A percentile compares a stretch with the other conserved stretches of the same genome.
phyloP scores from a whole-genome alignment of 2,113 vertebrate genomes.

The Corapipo altera region DNA sequence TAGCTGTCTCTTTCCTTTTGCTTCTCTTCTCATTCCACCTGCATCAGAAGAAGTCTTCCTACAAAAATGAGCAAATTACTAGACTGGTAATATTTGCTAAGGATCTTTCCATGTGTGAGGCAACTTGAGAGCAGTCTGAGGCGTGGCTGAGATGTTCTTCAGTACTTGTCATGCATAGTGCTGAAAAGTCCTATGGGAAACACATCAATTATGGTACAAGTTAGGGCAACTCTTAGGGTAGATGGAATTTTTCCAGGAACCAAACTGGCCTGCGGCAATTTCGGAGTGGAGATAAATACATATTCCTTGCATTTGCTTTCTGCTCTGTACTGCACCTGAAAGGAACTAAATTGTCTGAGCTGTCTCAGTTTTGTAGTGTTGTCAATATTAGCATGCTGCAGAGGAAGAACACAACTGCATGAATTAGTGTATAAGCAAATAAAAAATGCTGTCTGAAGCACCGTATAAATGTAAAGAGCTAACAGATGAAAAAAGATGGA shows the following conservation, averaged over 20 bases:
- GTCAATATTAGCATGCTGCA: not conserved
- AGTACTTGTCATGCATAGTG: not conserved
- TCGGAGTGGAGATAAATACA: not conserved
- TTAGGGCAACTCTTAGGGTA: not conserved
- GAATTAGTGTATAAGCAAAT: not conserved
- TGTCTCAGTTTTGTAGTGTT: not conserved
- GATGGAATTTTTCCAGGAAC: slow-evolving; percentile 9
- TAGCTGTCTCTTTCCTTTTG: not conserved
- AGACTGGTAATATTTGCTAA: not conserved
- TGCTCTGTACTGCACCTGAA: not conserved
- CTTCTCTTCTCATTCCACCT: not conserved
- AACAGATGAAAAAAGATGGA: not conserved
- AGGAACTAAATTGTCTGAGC: not conserved
- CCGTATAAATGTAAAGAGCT: not conserved
- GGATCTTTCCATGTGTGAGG: fast-evolving
- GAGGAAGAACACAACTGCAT: not conserved
- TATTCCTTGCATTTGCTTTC: not conserved
- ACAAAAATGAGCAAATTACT: not conserved
- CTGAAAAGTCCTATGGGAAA: not conserved
- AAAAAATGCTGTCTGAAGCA: not conserved
- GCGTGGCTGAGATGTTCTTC: not conserved
- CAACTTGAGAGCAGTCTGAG: not conserved
- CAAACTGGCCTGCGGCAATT: not conserved
- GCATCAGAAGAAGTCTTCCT: not conserved
- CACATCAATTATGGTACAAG: not conserved